Conservation (phyloP, 2,888 invertebrate genomes). For the Diogma glabrata region DNA sequence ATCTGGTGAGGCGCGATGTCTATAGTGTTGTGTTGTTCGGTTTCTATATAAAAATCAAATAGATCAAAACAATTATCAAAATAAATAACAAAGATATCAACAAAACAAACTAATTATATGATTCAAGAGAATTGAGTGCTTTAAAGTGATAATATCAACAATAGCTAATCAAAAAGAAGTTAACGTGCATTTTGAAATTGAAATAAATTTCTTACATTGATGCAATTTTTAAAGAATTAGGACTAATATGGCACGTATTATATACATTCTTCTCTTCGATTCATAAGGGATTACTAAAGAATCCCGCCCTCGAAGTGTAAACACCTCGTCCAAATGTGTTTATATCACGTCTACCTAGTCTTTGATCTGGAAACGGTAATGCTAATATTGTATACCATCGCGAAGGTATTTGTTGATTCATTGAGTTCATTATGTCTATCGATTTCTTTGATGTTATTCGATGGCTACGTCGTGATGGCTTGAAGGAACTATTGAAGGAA, state of each 20-base stretch:
- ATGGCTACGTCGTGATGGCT: conserved; percentile 12
- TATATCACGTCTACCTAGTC: conserved; percentile 72
- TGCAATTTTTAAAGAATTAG: too few species aligned
- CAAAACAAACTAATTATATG: too few species aligned
- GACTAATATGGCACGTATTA: conserved; percentile 24
- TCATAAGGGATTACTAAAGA: conserved; percentile 61
- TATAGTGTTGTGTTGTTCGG: conserved; percentile 75
- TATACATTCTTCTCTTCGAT: conserved; percentile 18
- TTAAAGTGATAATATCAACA: too few species aligned
- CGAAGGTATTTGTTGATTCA: conserved; percentile 50
- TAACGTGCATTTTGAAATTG: neutral
- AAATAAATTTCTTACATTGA: too few species aligned
- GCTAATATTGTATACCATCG: conserved; percentile 85
- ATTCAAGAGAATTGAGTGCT: too few species aligned
- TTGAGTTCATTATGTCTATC: conserved; percentile 10
- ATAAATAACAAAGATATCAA: neutral
- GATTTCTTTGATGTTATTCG: conserved; percentile 13
- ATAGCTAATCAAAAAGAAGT: neutral
- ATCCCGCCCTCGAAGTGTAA: conserved; percentile 68
- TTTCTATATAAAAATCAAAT: conserved; percentile 47
- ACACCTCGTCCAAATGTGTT: conserved; percentile 41
- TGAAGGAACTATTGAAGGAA: too few species aligned
- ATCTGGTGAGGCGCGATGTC: conserved; percentile 79
- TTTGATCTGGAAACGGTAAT: conserved; percentile 87
- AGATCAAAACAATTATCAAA: too few species aligned